Percentiles rank a stretch among this genome's conserved stretches.
These are phyloP conservation scores for Alaudala cheleensis DNA, from an alignment of 2,113 vertebrate species.

Conservation along the genomic window DNA sequence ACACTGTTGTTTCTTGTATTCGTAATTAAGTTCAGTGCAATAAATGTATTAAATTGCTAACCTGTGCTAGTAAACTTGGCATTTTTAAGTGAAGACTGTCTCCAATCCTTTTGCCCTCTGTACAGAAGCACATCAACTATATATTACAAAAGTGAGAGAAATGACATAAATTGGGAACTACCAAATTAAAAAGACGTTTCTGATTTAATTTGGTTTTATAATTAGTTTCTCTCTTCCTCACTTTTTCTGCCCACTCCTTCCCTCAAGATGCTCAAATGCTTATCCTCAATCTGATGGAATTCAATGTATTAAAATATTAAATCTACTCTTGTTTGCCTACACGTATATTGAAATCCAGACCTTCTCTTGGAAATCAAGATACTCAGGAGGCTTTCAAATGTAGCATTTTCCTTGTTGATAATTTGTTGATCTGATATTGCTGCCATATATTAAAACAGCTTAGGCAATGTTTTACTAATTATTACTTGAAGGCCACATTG, in stretches of 20 bases:
- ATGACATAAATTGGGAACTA: background rate
- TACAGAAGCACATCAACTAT: background rate
- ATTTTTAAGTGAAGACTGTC: background rate
- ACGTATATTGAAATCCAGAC: background rate
- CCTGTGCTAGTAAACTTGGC: background rate
- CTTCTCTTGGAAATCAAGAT: background rate
- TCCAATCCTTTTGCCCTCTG: background rate
- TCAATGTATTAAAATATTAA: background rate
- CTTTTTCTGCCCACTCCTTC: background rate
- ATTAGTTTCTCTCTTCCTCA: background rate
- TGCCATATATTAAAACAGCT: background rate
- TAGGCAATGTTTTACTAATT: background rate
- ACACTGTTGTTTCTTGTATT: background rate
- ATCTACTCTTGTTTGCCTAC: background rate
- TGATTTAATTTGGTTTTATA: background rate
- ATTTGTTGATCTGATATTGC: background rate
- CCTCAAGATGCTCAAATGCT: background rate
- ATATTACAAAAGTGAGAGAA: background rate
- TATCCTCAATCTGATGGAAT: background rate
- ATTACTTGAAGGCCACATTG: background rate
- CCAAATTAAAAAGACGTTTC: background rate
- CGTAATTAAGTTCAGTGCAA: background rate
- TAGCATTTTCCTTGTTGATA: background rate
- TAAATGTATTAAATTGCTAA: background rate
- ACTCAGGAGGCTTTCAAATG: background rate